These are phyloP conservation scores for Monopis laevigella DNA, from an alignment of 2,888 invertebrate species.

Conservation along the genomic window DNA sequence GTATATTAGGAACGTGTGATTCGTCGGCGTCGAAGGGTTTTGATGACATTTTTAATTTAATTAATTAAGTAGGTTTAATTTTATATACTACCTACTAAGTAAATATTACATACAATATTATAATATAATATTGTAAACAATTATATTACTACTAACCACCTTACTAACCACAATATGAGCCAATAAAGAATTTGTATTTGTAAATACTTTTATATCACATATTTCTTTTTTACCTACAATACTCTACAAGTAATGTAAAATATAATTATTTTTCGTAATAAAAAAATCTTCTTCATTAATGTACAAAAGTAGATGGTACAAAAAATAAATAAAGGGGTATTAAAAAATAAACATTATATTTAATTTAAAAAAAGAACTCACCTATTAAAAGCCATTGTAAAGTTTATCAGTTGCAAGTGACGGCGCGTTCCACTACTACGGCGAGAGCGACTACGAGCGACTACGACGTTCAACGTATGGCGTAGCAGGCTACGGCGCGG, in stretches of 20 bases:
- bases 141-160: too few species aligned
- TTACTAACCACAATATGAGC: too few species aligned
- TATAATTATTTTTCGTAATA: background rate
- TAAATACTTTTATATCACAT: too few species aligned
- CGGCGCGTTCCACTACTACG: constrained; percentile 3
- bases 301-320: too few species aligned
- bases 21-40: too few species aligned
- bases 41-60: too few species aligned
- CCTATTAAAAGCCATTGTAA: constrained; percentile 8
- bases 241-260: background rate
- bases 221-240: background rate
- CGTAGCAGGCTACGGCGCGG: background rate
- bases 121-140: too few species aligned
- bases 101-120: too few species aligned
- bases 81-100: too few species aligned
- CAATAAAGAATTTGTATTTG: too few species aligned
- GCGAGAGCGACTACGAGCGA: background rate
- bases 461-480: constrained; percentile 5
- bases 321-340: background rate
- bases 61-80: too few species aligned
- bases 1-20: too few species aligned
- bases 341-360: background rate
- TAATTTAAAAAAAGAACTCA: constrained; percentile 4
- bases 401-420: constrained; percentile 1
- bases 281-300: background rate